Evolutionary conservation across 2,888 invertebrate genomes (phyloP), one percentile per base, ranked within the genome.

Genomic region (Caenorhabditis becei): DNA sequence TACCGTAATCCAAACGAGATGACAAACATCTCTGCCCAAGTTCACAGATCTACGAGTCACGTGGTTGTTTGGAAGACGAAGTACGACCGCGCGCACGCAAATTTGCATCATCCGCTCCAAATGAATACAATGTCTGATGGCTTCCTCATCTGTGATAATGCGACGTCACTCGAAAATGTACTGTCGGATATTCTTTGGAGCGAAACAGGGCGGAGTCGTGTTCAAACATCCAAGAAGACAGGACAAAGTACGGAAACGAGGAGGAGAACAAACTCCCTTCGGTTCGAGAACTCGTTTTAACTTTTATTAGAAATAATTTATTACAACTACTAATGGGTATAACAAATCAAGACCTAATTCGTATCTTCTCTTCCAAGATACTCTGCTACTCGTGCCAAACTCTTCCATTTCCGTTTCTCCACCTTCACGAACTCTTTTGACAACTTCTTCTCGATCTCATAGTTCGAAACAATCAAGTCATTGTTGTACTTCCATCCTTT

Each of bases 21-120:
- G 61, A 62, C 61, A 62, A 62, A 47, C 47, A 44, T 47, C 47
- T 18, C 47, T 26, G 47, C 28, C 28, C n/a, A 26, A 62, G 47
- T 62, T 62, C 61, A 62, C 61, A 63, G 63, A 63, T 51, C 63
- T 51, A 3, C 32, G 11, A 14, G 37, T 49, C 63, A 63, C 63
- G 63, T 63, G 63, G 63, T 20, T 18, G 41, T 28, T 23, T 26
- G 2, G 24, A 23, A 63, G 23, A 28, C 61, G 51, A 26, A 63
- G 63, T 63, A 32, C 49, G 63, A 51, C 32, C 24, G 20, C 47
- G 47, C 47, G 47, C 61, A 51, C 28, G 32, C 49, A 16, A 51
- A 51, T 63, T 63, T 63, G 63, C 63, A 63, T 63, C 63, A 63
- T 51, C 35, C n/a, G 20, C 5, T 47, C 20, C 47, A 18, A 18